Conservation (phyloP, 2,113 vertebrate genomes). For the mouse (Mus musculus) region GRCm39 chr14:73097001-73097500, state of each 20-base stretch:
- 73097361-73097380: constrained; percentile 22
- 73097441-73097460: background rate
- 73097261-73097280: background rate
- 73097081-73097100: constrained; percentile 18
- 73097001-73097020: background rate
- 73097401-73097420: background rate
- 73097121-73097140: background rate
- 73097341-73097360: background rate
- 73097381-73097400: background rate
- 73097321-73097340: constrained; percentile 44
- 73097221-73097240: background rate
- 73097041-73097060: background rate
- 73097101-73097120: constrained; percentile 17
- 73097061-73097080: background rate
- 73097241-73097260: background rate
- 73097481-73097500: background rate
- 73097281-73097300: background rate
- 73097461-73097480: background rate
- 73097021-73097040: background rate
- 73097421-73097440: background rate
- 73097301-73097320: background rate
- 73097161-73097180: constrained; percentile 17
- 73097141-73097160: constrained; percentile 13
- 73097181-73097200: constrained; percentile 7
- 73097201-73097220: background rate